Conservation (phyloP, 2,797 vertebrate genomes). For the Neosilurus mollespiculum region DNA sequence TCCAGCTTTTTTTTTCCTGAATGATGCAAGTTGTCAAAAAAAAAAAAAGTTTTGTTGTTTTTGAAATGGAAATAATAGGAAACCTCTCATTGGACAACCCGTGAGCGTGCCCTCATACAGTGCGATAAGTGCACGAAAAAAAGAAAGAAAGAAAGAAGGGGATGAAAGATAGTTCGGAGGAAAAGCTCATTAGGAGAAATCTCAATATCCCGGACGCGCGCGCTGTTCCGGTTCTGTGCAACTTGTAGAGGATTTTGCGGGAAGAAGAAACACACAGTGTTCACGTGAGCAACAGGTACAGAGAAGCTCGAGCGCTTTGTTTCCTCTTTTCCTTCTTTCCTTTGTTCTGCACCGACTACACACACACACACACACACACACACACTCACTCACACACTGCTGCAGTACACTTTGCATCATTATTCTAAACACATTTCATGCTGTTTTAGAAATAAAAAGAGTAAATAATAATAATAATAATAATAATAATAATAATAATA, state of each 20-base stretch:
- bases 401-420: not conserved
- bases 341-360: conserved; percentile 71
- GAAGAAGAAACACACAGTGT: conserved; percentile 50
- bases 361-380: conserved; percentile 15
- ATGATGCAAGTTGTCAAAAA: not conserved
- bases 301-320: conserved; percentile 53
- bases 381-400: not conserved
- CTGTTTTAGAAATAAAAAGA: not conserved
- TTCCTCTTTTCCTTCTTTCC: conserved; percentile 81
- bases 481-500: too few relatives aligned
- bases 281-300: conserved; percentile 90
- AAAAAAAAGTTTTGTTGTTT: not conserved
- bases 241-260: not conserved
- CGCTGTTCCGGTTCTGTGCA: not conserved
- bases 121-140: too few relatives aligned
- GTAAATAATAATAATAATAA: too few relatives aligned
- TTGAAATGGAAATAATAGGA: not conserved
- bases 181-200: not conserved
- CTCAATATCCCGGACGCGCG: not conserved
- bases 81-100: too few relatives aligned
- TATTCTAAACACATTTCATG: not conserved
- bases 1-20: not conserved
- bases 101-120: not conserved
- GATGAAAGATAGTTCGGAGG: too few relatives aligned
- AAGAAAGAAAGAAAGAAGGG: too few relatives aligned